phyloP scores from a whole-genome alignment of 1,140 invertebrate species.

The Drosophila carrolli region DNA sequence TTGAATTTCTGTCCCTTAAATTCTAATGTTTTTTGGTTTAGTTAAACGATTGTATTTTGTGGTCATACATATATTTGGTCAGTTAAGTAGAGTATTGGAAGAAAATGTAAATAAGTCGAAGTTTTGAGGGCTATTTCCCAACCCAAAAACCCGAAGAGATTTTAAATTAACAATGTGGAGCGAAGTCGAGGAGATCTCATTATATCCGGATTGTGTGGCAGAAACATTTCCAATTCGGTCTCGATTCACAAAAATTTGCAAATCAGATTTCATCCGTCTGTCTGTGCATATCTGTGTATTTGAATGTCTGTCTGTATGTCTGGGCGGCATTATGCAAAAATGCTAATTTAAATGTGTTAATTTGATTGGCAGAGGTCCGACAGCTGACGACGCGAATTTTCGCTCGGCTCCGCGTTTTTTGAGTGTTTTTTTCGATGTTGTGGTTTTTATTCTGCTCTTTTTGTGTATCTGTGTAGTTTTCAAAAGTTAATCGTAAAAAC shows the following conservation, averaged over 20 bases:
- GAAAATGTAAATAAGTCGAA: background rate
- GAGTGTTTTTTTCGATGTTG: conserved; percentile 9
- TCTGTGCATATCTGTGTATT: conserved; percentile 4
- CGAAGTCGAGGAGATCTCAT: conserved; percentile 26
- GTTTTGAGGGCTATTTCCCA: background rate
- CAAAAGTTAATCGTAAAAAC: conserved; percentile 61
- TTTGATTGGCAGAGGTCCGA: conserved; percentile 72
- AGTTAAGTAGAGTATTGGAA: background rate
- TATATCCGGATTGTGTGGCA: conserved; percentile 45
- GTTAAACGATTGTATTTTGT: background rate
- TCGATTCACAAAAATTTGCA: conserved; percentile 42
- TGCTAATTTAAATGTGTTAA: conserved; percentile 80
- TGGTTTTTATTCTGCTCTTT: conserved; percentile 1
- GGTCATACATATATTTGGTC: background rate
- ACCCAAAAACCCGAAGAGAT: background rate
- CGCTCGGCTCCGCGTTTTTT: conserved; percentile 26
- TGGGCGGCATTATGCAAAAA: conserved; percentile 57
- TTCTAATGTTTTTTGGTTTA: background rate
- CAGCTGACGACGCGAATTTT: conserved; percentile 45
- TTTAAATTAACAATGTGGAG: background rate
- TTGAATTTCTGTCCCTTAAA: background rate
- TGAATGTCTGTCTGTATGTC: conserved; percentile 20
- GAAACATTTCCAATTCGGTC: conserved; percentile 47
- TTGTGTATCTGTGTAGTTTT: conserved; percentile 22
- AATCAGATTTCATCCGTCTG: conserved; percentile 42